These are phyloP conservation scores for Leuctra nigra DNA, from an alignment of 2,888 invertebrate species.

Conservation along the genomic window DNA sequence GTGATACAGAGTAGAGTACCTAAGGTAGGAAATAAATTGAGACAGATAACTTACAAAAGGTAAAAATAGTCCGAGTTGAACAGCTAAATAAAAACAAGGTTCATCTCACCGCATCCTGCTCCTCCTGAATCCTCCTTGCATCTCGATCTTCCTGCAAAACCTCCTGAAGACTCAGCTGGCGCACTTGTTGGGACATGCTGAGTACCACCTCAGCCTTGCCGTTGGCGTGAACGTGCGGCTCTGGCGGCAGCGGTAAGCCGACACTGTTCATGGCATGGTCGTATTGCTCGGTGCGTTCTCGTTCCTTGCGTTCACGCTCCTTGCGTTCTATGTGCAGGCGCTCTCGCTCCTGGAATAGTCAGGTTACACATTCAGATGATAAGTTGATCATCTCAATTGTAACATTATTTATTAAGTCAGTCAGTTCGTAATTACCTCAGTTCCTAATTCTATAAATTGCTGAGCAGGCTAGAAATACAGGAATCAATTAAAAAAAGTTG, in stretches of 20 bases:
- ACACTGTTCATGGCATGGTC: slow-evolving; percentile 33
- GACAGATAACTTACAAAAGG: too few relatives aligned
- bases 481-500: too few relatives aligned
- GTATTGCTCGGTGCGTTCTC: slow-evolving; percentile 21
- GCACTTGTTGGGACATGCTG: slow-evolving; percentile 1
- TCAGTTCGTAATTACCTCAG: too few relatives aligned
- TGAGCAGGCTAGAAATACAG: too few relatives aligned
- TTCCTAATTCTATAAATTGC: too few relatives aligned
- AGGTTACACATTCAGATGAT: too few relatives aligned
- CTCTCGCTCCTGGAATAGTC: slow-evolving; percentile 29
- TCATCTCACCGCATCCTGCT: slow-evolving; percentile 63
- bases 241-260: slow-evolving; percentile 31
- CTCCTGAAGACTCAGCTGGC: not conserved
- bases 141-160: slow-evolving; percentile 37
- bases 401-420: too few relatives aligned
- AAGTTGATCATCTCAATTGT: too few relatives aligned
- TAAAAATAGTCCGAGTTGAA: too few relatives aligned
- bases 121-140: slow-evolving; percentile 58
- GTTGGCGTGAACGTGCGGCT: slow-evolving; percentile 11
- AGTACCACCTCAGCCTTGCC: slow-evolving; percentile 30
- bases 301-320: slow-evolving; percentile 29
- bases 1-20: too few relatives aligned
- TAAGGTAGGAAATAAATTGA: too few relatives aligned
- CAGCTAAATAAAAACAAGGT: too few relatives aligned
- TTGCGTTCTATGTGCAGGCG: slow-evolving; percentile 25